Conservation (phyloP, 2,797 vertebrate genomes). For the Tympanoctomys barrerae region DNA sequence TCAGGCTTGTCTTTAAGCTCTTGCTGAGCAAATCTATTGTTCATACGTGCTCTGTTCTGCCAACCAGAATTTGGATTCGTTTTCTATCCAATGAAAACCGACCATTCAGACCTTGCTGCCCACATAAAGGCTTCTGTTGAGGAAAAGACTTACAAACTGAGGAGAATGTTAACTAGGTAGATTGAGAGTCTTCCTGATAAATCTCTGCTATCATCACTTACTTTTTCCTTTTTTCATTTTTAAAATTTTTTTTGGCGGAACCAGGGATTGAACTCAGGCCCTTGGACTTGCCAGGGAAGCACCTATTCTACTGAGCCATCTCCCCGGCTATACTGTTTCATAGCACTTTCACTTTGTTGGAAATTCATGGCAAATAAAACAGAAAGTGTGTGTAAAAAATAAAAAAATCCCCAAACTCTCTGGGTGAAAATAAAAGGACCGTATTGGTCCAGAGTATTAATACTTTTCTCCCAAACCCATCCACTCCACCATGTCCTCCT, state of each 20-base stretch:
- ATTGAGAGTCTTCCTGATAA: slow-evolving; percentile 42
- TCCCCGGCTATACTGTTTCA: neutral
- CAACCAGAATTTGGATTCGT: neutral
- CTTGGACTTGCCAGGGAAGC: too few species aligned
- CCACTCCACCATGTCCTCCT: neutral
- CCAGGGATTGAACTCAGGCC: too few species aligned
- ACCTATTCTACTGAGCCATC: too few species aligned
- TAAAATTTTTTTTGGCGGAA: too few species aligned
- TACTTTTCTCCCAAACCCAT: neutral
- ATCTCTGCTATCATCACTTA: slow-evolving; percentile 27
- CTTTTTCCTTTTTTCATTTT: too few species aligned
- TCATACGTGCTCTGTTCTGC: neutral
- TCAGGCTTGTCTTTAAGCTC: neutral
- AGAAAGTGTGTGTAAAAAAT: slow-evolving; percentile 42
- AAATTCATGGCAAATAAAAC: slow-evolving; percentile 54
- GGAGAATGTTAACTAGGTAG: slow-evolving; percentile 40
- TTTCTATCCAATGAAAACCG: slow-evolving; percentile 14
- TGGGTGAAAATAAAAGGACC: neutral
- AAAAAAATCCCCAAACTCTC: neutral
- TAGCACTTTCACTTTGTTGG: slow-evolving; percentile 27
- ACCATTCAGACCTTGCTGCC: neutral
- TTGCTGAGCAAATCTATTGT: neutral
- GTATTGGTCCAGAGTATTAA: too few species aligned
- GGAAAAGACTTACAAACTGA: slow-evolving; percentile 42
- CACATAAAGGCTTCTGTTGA: neutral